Evolutionary conservation across 2,888 invertebrate genomes (phyloP).

Genomic region (Ochlodes sylvanus): DNA sequence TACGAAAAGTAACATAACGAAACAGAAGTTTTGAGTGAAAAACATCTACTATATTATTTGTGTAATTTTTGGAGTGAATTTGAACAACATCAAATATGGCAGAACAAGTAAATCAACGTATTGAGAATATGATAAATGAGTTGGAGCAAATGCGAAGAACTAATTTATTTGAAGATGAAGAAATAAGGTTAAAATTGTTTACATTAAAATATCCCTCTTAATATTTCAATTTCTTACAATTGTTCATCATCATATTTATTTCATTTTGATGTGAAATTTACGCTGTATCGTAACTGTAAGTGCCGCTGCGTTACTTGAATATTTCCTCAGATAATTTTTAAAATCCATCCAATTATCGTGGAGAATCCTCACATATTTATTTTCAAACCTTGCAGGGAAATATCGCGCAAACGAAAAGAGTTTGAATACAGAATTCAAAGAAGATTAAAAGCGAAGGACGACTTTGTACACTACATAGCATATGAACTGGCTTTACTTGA

Average conservation of each 20-base stretch:
- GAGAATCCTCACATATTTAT: no score
- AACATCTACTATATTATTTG: not conserved
- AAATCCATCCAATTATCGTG: no score
- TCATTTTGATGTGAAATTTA: no score
- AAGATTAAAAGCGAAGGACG: slow-evolving; percentile 87
- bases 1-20: no score
- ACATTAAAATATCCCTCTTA: not conserved
- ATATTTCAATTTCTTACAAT: no score
- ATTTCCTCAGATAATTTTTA: no score
- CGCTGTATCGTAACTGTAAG: no score
- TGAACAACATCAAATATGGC: slow-evolving; percentile 85
- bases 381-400: slow-evolving; percentile 78
- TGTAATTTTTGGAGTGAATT: not conserved
- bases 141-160: slow-evolving; percentile 91
- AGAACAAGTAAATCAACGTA: slow-evolving; percentile 91
- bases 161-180: slow-evolving; percentile 88
- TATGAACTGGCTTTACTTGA: slow-evolving; percentile 89
- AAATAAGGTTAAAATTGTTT: slow-evolving; percentile 85
- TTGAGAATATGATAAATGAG: slow-evolving; percentile 92
- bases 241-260: no score
- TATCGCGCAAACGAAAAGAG: slow-evolving; percentile 88
- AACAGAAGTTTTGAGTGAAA: not conserved
- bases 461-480: slow-evolving; percentile 88
- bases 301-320: no score
- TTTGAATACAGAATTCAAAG: slow-evolving; percentile 90